These are phyloP conservation scores for Dryococelus australis DNA, from an alignment of 2,888 invertebrate genomes.

Conservation along the genomic window DNA sequence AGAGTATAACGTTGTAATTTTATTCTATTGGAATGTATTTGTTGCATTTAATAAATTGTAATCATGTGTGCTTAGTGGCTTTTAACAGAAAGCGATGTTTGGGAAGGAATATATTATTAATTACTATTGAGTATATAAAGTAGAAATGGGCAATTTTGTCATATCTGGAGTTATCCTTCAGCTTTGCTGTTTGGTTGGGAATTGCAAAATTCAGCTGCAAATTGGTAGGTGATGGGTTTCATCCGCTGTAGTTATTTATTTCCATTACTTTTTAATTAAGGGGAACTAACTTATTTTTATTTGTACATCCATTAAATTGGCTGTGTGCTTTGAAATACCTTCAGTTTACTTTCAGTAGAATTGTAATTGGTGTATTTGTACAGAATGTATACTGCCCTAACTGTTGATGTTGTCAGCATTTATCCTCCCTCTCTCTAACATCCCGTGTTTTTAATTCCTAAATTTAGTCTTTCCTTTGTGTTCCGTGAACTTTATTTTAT, in stretches of 20 bases:
- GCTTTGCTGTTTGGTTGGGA: conserved; percentile 12
- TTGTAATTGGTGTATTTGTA: not conserved
- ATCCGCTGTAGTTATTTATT: not conserved
- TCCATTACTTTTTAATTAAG: not conserved
- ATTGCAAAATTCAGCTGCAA: not conserved
- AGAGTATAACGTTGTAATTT: too few relatives aligned
- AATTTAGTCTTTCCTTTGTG: not conserved
- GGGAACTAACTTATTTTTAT: conserved; percentile 16
- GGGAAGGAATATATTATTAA: too few relatives aligned
- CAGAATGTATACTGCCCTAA: not conserved
- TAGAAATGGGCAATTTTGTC: not conserved
- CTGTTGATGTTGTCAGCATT: not conserved
- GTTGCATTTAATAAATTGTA: too few relatives aligned
- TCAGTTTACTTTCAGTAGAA: not conserved
- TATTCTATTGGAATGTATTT: too few relatives aligned
- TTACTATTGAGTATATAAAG: not conserved
- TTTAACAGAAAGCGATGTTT: too few relatives aligned
- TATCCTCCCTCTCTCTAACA: not conserved
- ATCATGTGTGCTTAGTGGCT: too few relatives aligned
- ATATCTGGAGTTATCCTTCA: not conserved
- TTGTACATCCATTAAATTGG: conserved; percentile 1
- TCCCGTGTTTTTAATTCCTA: not conserved
- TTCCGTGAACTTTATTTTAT: not conserved
- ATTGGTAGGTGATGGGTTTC: not conserved
- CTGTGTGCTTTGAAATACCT: not conserved